Evolutionary conservation across 2,113 vertebrate genomes (phyloP), one percentile per base, ranked within the genome.

Genomic region (Euleptes europaea): DNA sequence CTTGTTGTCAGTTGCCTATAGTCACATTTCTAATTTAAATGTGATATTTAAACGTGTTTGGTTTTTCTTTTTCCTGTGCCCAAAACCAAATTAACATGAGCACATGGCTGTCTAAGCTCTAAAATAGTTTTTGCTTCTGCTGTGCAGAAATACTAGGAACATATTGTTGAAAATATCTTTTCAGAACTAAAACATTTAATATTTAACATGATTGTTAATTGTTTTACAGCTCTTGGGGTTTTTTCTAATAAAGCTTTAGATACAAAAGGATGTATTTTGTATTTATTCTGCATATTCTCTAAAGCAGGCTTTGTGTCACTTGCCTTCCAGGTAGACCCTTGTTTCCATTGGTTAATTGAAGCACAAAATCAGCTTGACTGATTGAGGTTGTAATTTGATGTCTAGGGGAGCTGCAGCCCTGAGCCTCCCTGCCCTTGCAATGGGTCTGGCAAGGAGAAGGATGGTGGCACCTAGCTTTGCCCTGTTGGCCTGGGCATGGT

Each of bases 241-340:
- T 95, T 92, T 95, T 93, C 91, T 94, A 97, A 97, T 96, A 97
- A 96, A 97, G 86, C 87, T 95, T 96, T 96, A 76, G 82, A 94
- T 96, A 94, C 65, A 69, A 94, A 91, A 89, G 23, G 33, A 4
- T 84, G 11, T 0, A 44, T 79, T 6, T 57, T 90, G 2, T 86
- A 81, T 90, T 76, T 69, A 44, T 54, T 93, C 38, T 66, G 57
- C 40, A 54, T 71, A 35, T 70, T 70, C n/a, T 51, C 11, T 23
- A 26, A 51, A 38, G 42, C 6, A 44, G 78, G 8, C 3, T 23
- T 80, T 35, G 15, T 23, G n/a, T 26, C 47, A 23, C 14, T 21
- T 83, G 63, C 14, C 31, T 65, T 73, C 49, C 19, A 8, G n/a
- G 57, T 9, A n/a, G 5, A 65, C 1, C 70, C 35, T 31, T 28